Evolutionary conservation across 1,140 invertebrate species (phyloP), one percentile per base, ranked within the genome.

Genomic region (Trichogramma pretiosum): DNA sequence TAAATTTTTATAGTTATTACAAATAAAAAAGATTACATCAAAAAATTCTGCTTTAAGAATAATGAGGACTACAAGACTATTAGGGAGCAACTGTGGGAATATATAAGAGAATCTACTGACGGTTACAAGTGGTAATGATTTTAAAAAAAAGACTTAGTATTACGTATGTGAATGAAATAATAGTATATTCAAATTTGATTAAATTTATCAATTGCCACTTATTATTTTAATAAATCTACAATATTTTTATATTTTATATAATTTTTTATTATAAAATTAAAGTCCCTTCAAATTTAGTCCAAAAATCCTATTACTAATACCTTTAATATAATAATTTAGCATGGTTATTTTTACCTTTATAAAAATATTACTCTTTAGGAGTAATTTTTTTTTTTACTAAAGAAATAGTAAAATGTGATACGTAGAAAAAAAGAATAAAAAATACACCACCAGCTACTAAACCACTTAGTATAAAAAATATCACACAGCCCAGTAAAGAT

Each of bases 401-500:
- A 13, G 18, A 35, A 21, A 40, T 26, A 34, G 40, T 39, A 41
- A 30, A 44, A 39, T 48, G 24, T 13, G 32, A 26, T 21, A 48
- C 5, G 11, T 47, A 54, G 33, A 38, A 48, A 23, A 34, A 45
- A 10, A 50, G 44, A 41, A 47, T 2, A 18, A 55, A 38, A 42
- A 37, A 50, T 32, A 55, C n/a, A 17, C 32, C 55, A 28, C 40
- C 36, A 11, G 55, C 37, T 22, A 42, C 8, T 23, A 54, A 10
- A 33, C 24, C 37, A 42, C 42, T 43, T 24, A 46, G 34, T 34
- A 55, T 49, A 11, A 50, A 55, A 48, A 55, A 56, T 18, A 58
- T 24, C 18, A 56, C 32, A 11, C 52, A 56, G 34, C 47, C 33
- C 26, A 58, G 32, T 24, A 56, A 44, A 32, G 51, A 52, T 9